Evolutionary conservation across 2,113 vertebrate species (phyloP), one percentile per base, ranked within the genome.

Genomic region (Oenanthe oenanthe): DNA sequence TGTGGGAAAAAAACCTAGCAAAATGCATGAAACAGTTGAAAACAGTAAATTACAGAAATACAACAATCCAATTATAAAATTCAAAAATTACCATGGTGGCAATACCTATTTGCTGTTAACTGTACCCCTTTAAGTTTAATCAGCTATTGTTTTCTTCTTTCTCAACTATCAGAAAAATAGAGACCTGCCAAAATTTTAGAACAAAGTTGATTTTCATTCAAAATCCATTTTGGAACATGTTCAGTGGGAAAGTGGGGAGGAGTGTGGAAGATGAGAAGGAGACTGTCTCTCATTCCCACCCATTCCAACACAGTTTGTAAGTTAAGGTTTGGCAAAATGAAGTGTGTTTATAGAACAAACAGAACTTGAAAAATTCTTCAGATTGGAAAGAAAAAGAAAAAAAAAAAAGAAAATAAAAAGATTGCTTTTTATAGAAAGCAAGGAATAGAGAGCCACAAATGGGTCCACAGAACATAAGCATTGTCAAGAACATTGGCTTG

Each of bases 141-240:
- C 76, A 76, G 36, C 53, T 91, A 34, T 88, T 94, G 40, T 85
- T 94, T 72, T 66, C 19, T 80, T 62, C 6, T 61, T 82, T 85
- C 89, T 90, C 51, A 75, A 57, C 32, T 86, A 53, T 74, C 29
- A 63, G 57, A 81, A 86, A 57, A 50, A 3, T 63, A 92, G 25
- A 88, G 14, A 84, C 24, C 51, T 93, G 79, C 92, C 86, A 94
- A 63, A 47, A 67, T 87, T 89, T 78, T 81, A 74, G 48, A 70
- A 58, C 43, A 48, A 67, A 84, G 53, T 84, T 83, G 36, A 57
- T 80, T 93, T 94, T 93, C 40, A 19, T 93, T 80, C 28, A 38
- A 62, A 89, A 92, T 77, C 15, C 32, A 48, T 92, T 94, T 67
- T 92, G 79, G 73, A 88, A 63, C 17, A 5, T 17, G 2, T 68